Percentiles rank a stretch among this genome's conserved stretches.
phyloP scores from a whole-genome alignment of 2,888 invertebrate species.

The Sepiola atlantica region DNA sequence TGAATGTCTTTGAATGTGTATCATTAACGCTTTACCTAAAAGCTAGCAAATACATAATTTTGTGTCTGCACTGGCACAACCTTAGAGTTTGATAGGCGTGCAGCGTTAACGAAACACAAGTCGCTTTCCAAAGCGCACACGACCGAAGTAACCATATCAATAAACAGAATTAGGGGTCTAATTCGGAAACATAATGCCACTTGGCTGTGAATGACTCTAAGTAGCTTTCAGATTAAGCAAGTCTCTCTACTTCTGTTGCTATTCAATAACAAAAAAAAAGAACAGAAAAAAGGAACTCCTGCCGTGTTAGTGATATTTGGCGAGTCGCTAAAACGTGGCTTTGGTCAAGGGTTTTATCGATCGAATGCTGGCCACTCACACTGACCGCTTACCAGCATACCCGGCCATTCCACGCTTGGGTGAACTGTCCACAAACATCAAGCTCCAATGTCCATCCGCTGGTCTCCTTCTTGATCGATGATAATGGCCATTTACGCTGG shows the following conservation, averaged over 20 bases:
- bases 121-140: background rate
- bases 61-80: background rate
- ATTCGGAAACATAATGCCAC: background rate
- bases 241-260: background rate
- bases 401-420: background rate
- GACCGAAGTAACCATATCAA: background rate
- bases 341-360: conserved; percentile 10
- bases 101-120: background rate
- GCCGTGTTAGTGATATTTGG: background rate
- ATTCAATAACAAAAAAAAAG: background rate
- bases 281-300: background rate
- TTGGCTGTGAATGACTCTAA: background rate
- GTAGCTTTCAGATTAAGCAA: conserved; percentile 9
- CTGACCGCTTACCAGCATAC: background rate
- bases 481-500: background rate
- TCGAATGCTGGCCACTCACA: background rate
- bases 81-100: background rate
- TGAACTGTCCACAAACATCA: background rate
- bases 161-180: background rate
- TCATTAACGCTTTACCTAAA: background rate
- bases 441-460: background rate
- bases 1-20: background rate
- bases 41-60: background rate
- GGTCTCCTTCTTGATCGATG: background rate
- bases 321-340: background rate